Evolutionary conservation across 1,140 invertebrate species (phyloP), one percentile per base, ranked within the genome.

Genomic region (Ptiloglossa arizonensis): DNA sequence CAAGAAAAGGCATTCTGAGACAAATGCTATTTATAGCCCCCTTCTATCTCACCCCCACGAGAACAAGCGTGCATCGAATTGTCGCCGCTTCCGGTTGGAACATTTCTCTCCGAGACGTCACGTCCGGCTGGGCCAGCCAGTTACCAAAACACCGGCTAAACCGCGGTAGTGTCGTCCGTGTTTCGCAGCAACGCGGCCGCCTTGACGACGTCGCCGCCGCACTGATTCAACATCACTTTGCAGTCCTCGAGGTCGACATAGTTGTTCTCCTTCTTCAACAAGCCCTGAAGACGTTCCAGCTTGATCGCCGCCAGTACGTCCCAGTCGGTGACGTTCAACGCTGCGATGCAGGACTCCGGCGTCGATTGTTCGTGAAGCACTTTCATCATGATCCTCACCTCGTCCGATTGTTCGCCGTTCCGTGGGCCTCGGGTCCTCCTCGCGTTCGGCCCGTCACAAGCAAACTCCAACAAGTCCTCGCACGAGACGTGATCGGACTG

Each of bases 301-400:
- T 99, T 99, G 57, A 98, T 98, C 0, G 97, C 97, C 38, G 96
- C 95, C 82, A 98, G 95, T 0, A 98, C 96, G 87, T 98, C 96
- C 97, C 98, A 98, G 71, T 96, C 95, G 24, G 96, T 96, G 44
- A 96, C 94, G 85, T 98, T 96, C 4, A 99, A 90, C 0, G 97
- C 96, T 70, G 94, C 92, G 8, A 98, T 90, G 87, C 97, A 98
- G 60, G 96, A 95, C 78, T 96, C 96, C 0, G 95, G 95, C 0
- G 95, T 95, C 15, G 97, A 95, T 94, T 98, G 91, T 84, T 96
- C 95, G 69, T 96, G 96, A 54, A 98, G 94, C 19, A 98, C 96
- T 93, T 98, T 98, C 67, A 95, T 94, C 97, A 98, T 97, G 29
- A 98, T 97, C 82, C 97, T 93, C 56, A 98, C 96, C 94, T 98